These are phyloP conservation scores for Ferrisia virgata DNA, from an alignment of 2,888 invertebrate genomes.

Conservation along the genomic window DNA sequence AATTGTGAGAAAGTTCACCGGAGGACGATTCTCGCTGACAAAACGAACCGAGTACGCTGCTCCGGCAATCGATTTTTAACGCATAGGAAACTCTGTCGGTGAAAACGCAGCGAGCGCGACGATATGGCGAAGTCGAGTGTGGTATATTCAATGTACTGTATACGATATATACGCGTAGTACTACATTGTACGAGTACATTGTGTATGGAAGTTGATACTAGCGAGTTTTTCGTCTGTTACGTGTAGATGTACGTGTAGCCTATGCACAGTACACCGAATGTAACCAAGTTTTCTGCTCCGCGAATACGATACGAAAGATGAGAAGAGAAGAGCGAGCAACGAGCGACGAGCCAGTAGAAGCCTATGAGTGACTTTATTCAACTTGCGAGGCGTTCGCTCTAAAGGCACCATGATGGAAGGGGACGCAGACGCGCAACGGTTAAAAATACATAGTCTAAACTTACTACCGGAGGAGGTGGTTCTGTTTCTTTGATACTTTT, in stretches of 20 bases:
- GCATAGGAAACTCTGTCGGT: background rate
- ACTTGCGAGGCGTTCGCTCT: background rate
- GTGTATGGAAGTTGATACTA: background rate
- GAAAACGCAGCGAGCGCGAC: no score
- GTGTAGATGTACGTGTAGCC: background rate
- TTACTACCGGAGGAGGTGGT: slow-evolving; percentile 51
- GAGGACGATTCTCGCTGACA: background rate
- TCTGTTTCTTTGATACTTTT: slow-evolving; percentile 58
- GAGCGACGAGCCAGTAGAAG: background rate
- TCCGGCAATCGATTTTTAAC: background rate
- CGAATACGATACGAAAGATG: no score
- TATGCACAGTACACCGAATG: no score
- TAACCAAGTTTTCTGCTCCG: background rate
- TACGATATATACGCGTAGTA: no score
- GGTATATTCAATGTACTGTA: no score
- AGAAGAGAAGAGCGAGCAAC: no score
- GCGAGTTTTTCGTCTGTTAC: background rate
- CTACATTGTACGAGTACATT: no score
- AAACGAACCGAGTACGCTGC: background rate
- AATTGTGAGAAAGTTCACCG: background rate
- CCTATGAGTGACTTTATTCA: background rate
- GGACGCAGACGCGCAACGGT: background rate
- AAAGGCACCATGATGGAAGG: background rate
- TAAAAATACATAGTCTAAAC: background rate
- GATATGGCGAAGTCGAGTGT: background rate